Evolutionary conservation across 2,888 invertebrate species (phyloP).

Genomic region (Agrochola macilenta): DNA sequence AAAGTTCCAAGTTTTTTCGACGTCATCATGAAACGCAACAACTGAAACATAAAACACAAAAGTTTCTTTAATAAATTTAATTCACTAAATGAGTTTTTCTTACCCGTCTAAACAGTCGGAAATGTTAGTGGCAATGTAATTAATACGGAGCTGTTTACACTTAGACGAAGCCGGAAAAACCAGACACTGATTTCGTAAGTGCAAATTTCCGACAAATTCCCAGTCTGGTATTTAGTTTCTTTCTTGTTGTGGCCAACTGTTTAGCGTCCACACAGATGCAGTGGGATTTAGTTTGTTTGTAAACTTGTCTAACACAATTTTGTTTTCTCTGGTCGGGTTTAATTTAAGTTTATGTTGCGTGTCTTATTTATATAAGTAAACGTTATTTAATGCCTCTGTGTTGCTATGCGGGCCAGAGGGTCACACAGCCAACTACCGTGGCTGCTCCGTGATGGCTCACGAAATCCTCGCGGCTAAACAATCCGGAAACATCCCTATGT

Average conservation of each 20-base stretch:
- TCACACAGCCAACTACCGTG: too few relatives aligned
- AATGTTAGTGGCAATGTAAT: slow-evolving; percentile 23
- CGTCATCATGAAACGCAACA: neutral
- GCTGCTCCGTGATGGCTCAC: too few relatives aligned
- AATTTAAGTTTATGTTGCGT: slow-evolving; percentile 3
- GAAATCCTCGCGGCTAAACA: too few relatives aligned
- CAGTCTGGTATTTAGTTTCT: slow-evolving; percentile 31
- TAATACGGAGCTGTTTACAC: slow-evolving; percentile 20
- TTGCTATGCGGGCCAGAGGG: too few relatives aligned
- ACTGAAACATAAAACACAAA: neutral
- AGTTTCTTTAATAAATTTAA: neutral
- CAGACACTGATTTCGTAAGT: slow-evolving; percentile 20
- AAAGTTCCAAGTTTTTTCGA: neutral
- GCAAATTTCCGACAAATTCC: slow-evolving; percentile 41
- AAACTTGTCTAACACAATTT: slow-evolving; percentile 32
- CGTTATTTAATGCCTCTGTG: neutral
- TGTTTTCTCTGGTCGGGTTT: slow-evolving; percentile 1
- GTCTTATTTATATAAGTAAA: neutral
- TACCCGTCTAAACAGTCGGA: neutral
- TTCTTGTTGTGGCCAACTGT: slow-evolving; percentile 38
- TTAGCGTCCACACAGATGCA: slow-evolving; percentile 28
- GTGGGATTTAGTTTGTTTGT: slow-evolving; percentile 34
- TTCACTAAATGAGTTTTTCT: slow-evolving; percentile 4
- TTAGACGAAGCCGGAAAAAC: slow-evolving; percentile 32
- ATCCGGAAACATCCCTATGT: too few relatives aligned